Evolutionary conservation across 1,140 invertebrate species (phyloP), one percentile per base, ranked within the genome.

Genomic region (Ceratosolen solmsi): DNA sequence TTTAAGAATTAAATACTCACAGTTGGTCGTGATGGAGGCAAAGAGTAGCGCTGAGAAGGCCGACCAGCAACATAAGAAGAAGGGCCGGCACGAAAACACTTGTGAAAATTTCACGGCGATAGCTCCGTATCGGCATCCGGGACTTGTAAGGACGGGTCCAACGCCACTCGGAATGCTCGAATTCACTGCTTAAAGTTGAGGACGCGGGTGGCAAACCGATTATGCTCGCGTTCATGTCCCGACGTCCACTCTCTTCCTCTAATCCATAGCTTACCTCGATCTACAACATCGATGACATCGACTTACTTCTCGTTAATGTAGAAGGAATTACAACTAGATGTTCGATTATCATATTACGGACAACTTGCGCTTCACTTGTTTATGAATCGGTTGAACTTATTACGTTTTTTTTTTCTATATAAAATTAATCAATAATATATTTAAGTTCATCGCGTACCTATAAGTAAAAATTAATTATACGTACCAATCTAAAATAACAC

Each of bases 401-500:
- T n/a, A n/a, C n/a, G n/a, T n/a, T n/a, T n/a, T n/a, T n/a, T n/a
- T n/a, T n/a, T n/a, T n/a, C n/a, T n/a, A n/a, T n/a, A n/a, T n/a
- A n/a, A n/a, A n/a, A n/a, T n/a, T n/a, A n/a, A n/a, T n/a, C n/a
- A n/a, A n/a, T n/a, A n/a, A n/a, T n/a, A n/a, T n/a, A n/a, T n/a
- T n/a, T n/a, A n/a, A n/a, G n/a, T n/a, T n/a, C n/a, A n/a, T n/a
- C n/a, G n/a, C n/a, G n/a, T n/a, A n/a, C n/a, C n/a, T n/a, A n/a
- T n/a, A n/a, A n/a, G n/a, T n/a, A n/a, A n/a, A n/a, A n/a, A n/a
- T n/a, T n/a, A n/a, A 46, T 46, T 46, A 7, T 1, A 88, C 92
- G 91, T 89, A 96, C 96, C 92, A 98, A 91, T 89, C 94, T 93
- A 87, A 98, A 98, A 72, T 95, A 94, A 86, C 97, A 98, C 97